Percentiles rank a stretch among this genome's conserved stretches.
Conservation (phyloP, 2,797 vertebrate genomes). For the Zonotrichia albicollis region DNA sequence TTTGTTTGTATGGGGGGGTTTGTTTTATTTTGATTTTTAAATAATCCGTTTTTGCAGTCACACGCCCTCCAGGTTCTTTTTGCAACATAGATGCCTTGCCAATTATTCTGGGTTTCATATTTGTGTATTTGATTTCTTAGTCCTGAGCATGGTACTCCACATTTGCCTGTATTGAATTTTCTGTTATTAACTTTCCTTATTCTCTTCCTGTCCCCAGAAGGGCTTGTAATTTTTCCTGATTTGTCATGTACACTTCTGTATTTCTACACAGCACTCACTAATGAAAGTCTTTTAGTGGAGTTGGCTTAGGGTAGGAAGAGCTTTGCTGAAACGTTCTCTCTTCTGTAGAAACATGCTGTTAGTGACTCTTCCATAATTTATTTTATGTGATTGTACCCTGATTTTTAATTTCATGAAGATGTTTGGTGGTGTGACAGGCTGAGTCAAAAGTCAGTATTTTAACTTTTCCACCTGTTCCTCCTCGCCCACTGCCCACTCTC, state of each 20-base stretch:
- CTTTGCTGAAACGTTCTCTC: not conserved
- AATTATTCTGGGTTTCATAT: slow-evolving; percentile 27
- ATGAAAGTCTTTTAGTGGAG: not conserved
- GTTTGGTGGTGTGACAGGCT: not conserved
- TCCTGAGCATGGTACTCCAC: not conserved
- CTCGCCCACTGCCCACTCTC: not conserved
- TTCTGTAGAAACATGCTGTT: not conserved
- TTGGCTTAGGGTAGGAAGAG: not conserved
- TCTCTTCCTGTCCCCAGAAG: not conserved
- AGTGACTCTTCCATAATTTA: not conserved
- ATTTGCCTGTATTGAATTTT: slow-evolving; percentile 39
- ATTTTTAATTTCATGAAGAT: not conserved
- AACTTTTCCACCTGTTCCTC: not conserved
- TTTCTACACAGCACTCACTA: not conserved
- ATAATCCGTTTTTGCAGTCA: not conserved
- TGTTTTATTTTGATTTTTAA: not conserved
- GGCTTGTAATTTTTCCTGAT: not conserved
- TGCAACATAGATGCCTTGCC: not conserved
- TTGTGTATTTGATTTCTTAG: slow-evolving; percentile 36
- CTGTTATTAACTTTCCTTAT: not conserved
- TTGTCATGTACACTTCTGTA: not conserved
- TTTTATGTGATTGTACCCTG: not conserved
- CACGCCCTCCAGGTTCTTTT: slow-evolving; percentile 4
- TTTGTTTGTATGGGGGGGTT: not conserved
- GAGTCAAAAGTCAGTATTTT: not conserved